Evolutionary conservation across 2,797 vertebrate species (phyloP), one percentile per base, ranked within the genome.

Genomic region (Centropyge bicolor): DNA sequence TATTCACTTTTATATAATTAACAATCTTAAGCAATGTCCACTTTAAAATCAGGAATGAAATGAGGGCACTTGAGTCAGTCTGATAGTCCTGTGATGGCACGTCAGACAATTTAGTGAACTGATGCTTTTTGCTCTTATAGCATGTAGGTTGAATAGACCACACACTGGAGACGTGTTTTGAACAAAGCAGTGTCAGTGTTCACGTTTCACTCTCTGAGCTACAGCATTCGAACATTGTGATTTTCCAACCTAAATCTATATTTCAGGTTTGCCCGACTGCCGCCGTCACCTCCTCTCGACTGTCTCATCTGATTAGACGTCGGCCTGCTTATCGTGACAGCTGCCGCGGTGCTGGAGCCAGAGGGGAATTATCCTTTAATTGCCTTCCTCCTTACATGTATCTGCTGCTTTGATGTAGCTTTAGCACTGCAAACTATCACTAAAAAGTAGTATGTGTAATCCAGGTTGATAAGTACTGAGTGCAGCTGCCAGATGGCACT

Each of bases 301-400:
- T 57, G 87, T 87, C 87, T 88, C 56, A 51, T 87, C 82, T 83
- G 78, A 89, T 90, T 78, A 87, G 83, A 90, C 5, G 48, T 54
- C 52, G 5, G 74, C 48, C 71, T 55, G 73, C 76, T 89, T 81
- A 85, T 84, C 81, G 3, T 84, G 88, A 85, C 91, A 90, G 87
- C 85, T 84, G 78, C 84, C 55, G 61, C 40, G 48, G 70, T 38
- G 55, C 84, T 71, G 5, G 0, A 84, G 76, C 85, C 88, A 78
- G 63, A 66, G 78, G 83, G 82, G 86, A 91, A 87, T 90, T 85
- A 86, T 84, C 52, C 77, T 79, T 82, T 91, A 88, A 92, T 90
- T 91, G 79, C 87, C 82, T 87, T 67, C 81, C 82, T 88, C 75
- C 78, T 73, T 80, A 70, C 75, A 59, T 63, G 61, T 75, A 70